Base-by-base conservation (phyloP, 2,888 invertebrate genomes). In the Cabera pusaria region DNA sequence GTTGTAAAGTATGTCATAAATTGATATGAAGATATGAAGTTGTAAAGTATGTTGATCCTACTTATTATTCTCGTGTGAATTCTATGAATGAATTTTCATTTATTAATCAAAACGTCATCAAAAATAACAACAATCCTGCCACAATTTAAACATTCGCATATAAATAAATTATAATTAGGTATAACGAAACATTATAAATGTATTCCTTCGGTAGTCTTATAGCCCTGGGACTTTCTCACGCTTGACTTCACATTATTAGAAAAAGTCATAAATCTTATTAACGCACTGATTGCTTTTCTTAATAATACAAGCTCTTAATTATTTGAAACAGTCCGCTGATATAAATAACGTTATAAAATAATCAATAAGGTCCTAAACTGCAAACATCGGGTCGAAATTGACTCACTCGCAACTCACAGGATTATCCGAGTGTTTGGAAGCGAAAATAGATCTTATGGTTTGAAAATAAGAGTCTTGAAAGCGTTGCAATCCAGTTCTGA, bases 231-330 rank as follows among this genome's bases (percentile, higher is more conserved):
- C 7, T 8, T 53, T 53, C 52, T 44, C 52, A 53, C 52, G 50
- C 33, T 41, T 33, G 26, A 35, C 17, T 26, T 5, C 2, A 21
- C 5, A 31, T 21, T 27, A 44, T 29, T 20, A 44, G 23, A 32
- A 39, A 31, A 31, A 38, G 23, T 19, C 31, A 32, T 48, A 46
- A 50, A 52, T 39, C 39, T 44, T 32, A 33, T 21, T 44, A 48
- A 51, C 38, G 24, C 37, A 36, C 41, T 43, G 49, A 49, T 42
- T 48, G 45, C 46, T 44, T 39, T 46, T 31, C 50, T 53, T 50
- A 44, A 42, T 45, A 49, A 45, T 40, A 41, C 39, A 37, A 33
- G 21, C 43, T 34, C 39, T 44, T 43, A 44, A 42, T 42, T 42
- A 42, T 35, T 31, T 42, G 35, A 35, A 34, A 31, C 29, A 39